Evolutionary conservation across 1,140 invertebrate genomes (phyloP), one percentile per base, ranked within the genome.

Genomic region (Plodia interpunctella): DNA sequence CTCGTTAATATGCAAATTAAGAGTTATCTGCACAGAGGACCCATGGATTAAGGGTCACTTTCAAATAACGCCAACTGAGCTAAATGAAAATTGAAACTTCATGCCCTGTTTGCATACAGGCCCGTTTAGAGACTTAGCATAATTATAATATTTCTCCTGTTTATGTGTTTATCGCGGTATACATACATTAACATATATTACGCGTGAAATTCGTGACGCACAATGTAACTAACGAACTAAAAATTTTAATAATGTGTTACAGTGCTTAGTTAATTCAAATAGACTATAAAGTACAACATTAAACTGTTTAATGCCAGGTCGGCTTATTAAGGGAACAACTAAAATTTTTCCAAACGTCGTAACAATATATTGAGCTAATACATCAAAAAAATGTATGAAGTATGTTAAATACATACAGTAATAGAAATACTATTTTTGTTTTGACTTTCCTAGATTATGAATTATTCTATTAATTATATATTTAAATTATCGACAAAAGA

Each of bases 1-100:
- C 82, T 85, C 77, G 80, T 85, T 85, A 85, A 78, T 83, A 85
- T 85, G 82, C 77, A 85, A 85, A 85, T 85, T 81, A 80, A 81
- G 72, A 82, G 75, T 81, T 76, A 79, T 80, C 81, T 78, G 79
- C 62, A 67, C 70, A 66, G 74, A 79, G 74, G 77, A 80, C 68
- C 63, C 66, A 55, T 63, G 59, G 72, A 76, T 73, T 81, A 76
- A 77, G 74, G 76, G 78, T 80, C 74, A 80, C 74, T 77, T 80
- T 77, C 66, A 66, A 70, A 73, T 75, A 74, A 75, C 69, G 67
- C 66, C 57, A 64, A 70, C 62, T 63, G 62, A 57, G 70, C 62
- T 70, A 68, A 75, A 78, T 70, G 76, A 72, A 74, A 76, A 76
- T 78, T 76, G 72, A 65, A 77, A 68, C 70, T 80, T 82, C 72